Conservation (phyloP, 2,888 invertebrate genomes). For the Ochlodes sylvanus region DNA sequence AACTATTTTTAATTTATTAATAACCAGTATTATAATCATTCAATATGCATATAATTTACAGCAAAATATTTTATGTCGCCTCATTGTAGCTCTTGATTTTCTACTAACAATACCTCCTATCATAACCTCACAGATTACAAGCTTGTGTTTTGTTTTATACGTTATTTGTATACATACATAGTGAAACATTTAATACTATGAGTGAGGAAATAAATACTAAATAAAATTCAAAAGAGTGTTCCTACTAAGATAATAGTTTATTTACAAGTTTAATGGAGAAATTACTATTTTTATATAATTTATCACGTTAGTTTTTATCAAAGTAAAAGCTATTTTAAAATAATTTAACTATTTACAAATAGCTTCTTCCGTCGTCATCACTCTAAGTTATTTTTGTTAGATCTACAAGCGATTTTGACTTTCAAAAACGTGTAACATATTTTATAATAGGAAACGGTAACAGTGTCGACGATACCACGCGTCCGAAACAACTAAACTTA, state of each 20-base stretch:
- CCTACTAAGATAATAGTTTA: conserved; percentile 82
- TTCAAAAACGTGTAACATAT: conserved; percentile 48
- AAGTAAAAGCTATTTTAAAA: conserved; percentile 78
- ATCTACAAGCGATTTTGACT: conserved; percentile 57
- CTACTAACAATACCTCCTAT: background rate
- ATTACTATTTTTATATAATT: conserved; percentile 78
- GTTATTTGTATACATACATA: background rate
- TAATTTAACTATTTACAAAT: conserved; percentile 73
- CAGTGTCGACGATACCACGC: conserved; percentile 52
- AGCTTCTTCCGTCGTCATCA: conserved; percentile 56
- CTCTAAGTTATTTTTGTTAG: conserved; percentile 46
- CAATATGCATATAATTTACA: background rate
- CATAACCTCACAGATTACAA: conserved; percentile 11
- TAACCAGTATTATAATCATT: background rate
- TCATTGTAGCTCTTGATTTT: conserved; percentile 1
- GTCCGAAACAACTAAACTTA: conserved; percentile 58
- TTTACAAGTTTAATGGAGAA: conserved; percentile 76
- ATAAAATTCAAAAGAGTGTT: conserved; percentile 53
- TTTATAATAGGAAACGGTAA: conserved; percentile 47
- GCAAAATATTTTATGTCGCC: conserved; percentile 2
- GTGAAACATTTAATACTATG: conserved; percentile 13
- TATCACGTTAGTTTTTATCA: conserved; percentile 63
- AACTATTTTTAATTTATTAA: background rate
- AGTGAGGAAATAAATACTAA: conserved; percentile 36
- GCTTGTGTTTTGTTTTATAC: background rate